Conservation (phyloP, 2,888 invertebrate genomes). For the Margaritifera margaritifera region DNA sequence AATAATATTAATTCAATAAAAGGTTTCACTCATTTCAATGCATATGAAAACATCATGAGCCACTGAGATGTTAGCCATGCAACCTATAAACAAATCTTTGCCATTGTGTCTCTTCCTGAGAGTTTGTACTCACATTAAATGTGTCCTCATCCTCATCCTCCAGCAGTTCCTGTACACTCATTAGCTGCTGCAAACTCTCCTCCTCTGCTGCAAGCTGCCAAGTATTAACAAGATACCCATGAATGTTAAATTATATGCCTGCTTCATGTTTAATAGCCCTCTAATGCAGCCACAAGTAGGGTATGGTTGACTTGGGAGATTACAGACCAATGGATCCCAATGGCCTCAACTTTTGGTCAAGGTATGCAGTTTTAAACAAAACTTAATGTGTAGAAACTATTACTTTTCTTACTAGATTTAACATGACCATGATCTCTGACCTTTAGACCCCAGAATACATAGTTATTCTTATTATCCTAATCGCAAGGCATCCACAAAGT, state of each 20-base stretch:
- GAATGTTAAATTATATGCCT: not conserved
- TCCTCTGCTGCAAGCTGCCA: constrained; percentile 87
- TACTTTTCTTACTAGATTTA: too few relatives aligned
- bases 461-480: too few relatives aligned
- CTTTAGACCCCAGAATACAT: too few relatives aligned
- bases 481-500: too few relatives aligned
- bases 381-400: too few relatives aligned
- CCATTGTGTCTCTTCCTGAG: not conserved
- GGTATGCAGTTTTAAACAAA: too few relatives aligned
- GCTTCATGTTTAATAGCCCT: not conserved
- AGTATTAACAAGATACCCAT: constrained; percentile 8
- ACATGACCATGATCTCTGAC: too few relatives aligned
- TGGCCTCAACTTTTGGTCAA: too few relatives aligned
- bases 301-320: too few relatives aligned
- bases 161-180: constrained; percentile 84
- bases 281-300: not conserved
- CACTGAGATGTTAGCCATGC: not conserved
- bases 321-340: too few relatives aligned
- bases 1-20: too few relatives aligned
- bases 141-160: constrained; percentile 74
- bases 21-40: not conserved
- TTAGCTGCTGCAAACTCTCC: constrained; percentile 85
- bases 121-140: constrained; percentile 50
- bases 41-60: not conserved
- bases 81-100: not conserved